Conservation (phyloP, 2,113 vertebrate genomes). For the Willisornis vidua region DNA sequence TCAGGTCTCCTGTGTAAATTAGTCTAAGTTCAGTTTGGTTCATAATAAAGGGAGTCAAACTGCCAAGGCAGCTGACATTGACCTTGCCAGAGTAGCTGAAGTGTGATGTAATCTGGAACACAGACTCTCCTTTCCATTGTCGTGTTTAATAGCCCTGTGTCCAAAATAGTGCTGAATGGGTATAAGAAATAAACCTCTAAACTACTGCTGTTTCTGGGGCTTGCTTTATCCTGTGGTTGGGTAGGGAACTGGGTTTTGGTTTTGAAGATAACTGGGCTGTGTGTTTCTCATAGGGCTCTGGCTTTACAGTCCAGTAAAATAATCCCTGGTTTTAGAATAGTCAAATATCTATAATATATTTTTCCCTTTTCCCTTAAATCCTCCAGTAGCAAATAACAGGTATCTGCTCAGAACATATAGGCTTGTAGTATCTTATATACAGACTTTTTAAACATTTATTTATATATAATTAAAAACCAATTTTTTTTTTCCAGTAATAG, state of each 20-base stretch:
- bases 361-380: not conserved
- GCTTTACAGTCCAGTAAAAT: not conserved
- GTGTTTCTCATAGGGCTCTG: not conserved
- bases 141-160: not conserved
- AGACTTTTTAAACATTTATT: not conserved
- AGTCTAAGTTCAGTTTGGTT: not conserved
- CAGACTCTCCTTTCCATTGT: not conserved
- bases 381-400: not conserved
- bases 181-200: not conserved
- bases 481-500: not conserved
- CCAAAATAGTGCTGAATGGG: not conserved
- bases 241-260: not conserved
- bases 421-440: not conserved
- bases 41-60: not conserved
- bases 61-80: not conserved
- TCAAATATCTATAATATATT: not conserved
- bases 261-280: not conserved
- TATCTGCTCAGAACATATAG: not conserved
- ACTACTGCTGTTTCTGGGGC: not conserved
- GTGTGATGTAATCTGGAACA: not conserved
- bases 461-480: not conserved
- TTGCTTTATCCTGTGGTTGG: not conserved
- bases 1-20: not conserved
- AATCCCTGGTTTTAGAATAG: not conserved
- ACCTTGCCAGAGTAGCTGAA: not conserved